Evolutionary conservation across 1,140 invertebrate species (phyloP), one percentile per base, ranked within the genome.

Genomic region (Aphidius gifuensis): DNA sequence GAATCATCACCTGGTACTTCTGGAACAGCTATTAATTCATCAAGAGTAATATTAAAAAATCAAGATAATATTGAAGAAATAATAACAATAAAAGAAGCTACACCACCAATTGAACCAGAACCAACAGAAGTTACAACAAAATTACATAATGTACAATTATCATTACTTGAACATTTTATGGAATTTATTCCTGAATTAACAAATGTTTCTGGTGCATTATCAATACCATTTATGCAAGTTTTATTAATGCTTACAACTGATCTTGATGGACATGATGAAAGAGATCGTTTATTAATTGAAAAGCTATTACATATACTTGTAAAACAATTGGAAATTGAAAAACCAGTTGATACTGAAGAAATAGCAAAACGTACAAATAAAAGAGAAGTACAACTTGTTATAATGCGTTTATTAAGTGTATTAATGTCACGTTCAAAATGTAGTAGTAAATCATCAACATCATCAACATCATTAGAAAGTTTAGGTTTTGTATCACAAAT

Each of bases 171-270:
- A 39, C 83, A 83, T 66, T 74, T 91, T 46, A 80, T 88, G 38
- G 76, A 84, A n/a, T 85, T 86, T 66, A 78, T 91, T 46, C 85
- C 86, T 0, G 75, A 84, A 63, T 74, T 90, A 6, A 81, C 82
- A 16, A 79, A 85, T 60, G 83, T 88, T 56, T 82, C 87, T 47
- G 96, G 96, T 8, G 87, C 94, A 3, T 83, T 92, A 60, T 88
- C 92, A 9, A 94, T 98, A 76, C 95, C 96, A 1, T 92, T 92
- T 64, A 88, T 96, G 81, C 92, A 94, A 90, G 91, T 94, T 5
- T 81, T 97, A 5, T 81, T 97, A 5, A 95, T 97, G 88, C 81
- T 98, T 40, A 93, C 93, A 5, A 88, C 89, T 49, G 94, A 97
- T 79, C 82, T 97, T 7, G 93, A 96, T 78, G 89, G 89, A 5